Base-by-base conservation (phyloP, 1,140 invertebrate species). In the Panagrolaimus sp. region DNA sequence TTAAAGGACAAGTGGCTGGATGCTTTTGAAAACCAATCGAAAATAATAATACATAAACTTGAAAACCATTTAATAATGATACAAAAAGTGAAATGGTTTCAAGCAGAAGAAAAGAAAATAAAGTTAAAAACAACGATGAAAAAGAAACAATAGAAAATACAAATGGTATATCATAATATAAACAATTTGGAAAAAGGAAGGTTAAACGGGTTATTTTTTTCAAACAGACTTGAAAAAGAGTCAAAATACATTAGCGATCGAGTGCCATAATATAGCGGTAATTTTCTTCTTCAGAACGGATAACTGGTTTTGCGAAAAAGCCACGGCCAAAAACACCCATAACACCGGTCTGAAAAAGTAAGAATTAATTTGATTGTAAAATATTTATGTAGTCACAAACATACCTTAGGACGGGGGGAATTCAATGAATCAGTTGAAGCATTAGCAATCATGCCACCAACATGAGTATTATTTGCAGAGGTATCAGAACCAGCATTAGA, bases 191-290 rank as follows among this genome's bases (percentile, higher is more conserved):
- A 44, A 38, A 44, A 64, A 64, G 5, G 23, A 38, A 38, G n/a
- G 38, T 14, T 13, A 64, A 64, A 46, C 14, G 63, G 38, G 23
- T 16, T n/a, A n/a, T n/a, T 43, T 8, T 13, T 16, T 16, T 31
- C 9, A 46, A 20, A 64, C 7, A n/a, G 16, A 25, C 14, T 20
- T 44, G 38, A 20, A 63, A 42, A 44, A 8, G 16, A 44, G 16
- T 63, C 31, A 31, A 64, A 38, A n/a, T 64, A 31, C n/a, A 16
- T 72, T 68, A 73, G 13, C 72, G 71, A 63, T 73, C 72, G 16
- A 73, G 31, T 20, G 72, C 73, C 72, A 74, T 74, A 27, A 74
- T 74, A 31, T 73, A 68, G n/a, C 72, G 72, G 23, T 74, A 74
- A 48, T 67, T 75, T 63, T 74, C 72, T 66, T 74, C 73, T 9